A percentile compares a stretch with the other conserved stretches of the same genome.
Evolutionary conservation across 2,888 invertebrate species (phyloP).

Genomic region (Aelia acuminata): DNA sequence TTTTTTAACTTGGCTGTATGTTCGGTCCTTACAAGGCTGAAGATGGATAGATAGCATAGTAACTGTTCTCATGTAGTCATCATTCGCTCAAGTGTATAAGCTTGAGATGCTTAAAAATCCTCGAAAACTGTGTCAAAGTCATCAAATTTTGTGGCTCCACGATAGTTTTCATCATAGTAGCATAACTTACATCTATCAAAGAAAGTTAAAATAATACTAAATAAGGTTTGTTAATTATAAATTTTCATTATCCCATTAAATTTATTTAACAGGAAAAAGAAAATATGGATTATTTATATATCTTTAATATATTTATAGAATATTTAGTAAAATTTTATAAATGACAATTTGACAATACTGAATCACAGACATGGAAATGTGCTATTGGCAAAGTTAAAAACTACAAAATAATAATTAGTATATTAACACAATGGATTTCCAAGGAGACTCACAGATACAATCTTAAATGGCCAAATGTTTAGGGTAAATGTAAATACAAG

Average conservation of each 20-base stretch:
- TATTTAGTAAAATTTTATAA: conserved; percentile 38
- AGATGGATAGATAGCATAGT: no score
- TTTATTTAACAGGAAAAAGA: conserved; percentile 54
- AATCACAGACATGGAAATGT: conserved; percentile 64
- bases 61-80: no score
- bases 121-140: no score
- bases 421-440: conserved; percentile 20
- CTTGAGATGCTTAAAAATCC: no score
- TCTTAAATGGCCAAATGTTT: conserved; percentile 18
- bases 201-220: neutral
- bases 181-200: neutral
- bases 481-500: conserved; percentile 1
- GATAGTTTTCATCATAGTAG: no score
- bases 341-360: conserved; percentile 59
- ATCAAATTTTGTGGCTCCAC: no score
- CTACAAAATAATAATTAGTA: conserved; percentile 52
- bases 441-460: neutral
- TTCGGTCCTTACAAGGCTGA: no score
- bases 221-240: neutral
- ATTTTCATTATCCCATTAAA: conserved; percentile 48
- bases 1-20: no score
- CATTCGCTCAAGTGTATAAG: no score
- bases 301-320: conserved; percentile 51
- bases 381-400: conserved; percentile 61
- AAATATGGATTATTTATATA: conserved; percentile 46